Evolutionary conservation across 53 echinoderm and acorn worm species (phyloP).

Genomic region (Henricia sp.): DNA sequence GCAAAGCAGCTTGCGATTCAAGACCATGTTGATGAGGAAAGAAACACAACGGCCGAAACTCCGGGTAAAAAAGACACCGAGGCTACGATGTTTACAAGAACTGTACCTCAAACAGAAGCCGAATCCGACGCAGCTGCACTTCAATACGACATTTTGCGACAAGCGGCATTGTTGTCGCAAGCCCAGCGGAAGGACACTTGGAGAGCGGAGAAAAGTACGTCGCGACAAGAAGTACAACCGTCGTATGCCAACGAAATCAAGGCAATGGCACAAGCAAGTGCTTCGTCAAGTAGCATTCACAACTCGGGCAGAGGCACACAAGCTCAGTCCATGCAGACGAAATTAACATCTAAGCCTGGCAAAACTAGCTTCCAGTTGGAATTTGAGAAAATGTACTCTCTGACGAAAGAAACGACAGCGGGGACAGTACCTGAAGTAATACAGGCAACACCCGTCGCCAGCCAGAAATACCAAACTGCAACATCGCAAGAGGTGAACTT

Average conservation of each 20-base stretch:
- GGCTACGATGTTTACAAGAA: background rate
- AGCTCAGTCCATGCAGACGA: constrained; percentile 1
- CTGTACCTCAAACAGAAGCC: background rate
- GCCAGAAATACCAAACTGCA: constrained; percentile 5
- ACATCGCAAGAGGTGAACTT: constrained; percentile 6
- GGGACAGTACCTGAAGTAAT: constrained; percentile 26
- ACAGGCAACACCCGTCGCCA: constrained; percentile 1
- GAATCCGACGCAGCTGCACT: background rate
- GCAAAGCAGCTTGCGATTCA: constrained; percentile 52
- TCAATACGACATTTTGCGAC: constrained; percentile 33
- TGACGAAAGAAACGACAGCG: constrained; percentile 27
- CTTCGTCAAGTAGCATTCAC: constrained; percentile 1
- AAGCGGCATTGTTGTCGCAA: constrained; percentile 35
- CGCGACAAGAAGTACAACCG: background rate
- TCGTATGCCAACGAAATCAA: constrained; percentile 31
- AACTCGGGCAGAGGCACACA: constrained; percentile 22
- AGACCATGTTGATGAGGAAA: background rate
- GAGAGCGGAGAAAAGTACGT: constrained; percentile 1
- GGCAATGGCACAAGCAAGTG: constrained; percentile 6
- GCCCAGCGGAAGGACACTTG: constrained; percentile 17
- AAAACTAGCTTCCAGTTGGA: constrained; percentile 49
- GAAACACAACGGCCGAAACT: background rate
- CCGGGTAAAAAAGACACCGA: constrained; percentile 7
- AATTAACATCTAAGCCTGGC: background rate
- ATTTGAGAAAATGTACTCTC: constrained; percentile 51